Conservation (phyloP, 2,888 invertebrate species). For the Microchrysa polita region DNA sequence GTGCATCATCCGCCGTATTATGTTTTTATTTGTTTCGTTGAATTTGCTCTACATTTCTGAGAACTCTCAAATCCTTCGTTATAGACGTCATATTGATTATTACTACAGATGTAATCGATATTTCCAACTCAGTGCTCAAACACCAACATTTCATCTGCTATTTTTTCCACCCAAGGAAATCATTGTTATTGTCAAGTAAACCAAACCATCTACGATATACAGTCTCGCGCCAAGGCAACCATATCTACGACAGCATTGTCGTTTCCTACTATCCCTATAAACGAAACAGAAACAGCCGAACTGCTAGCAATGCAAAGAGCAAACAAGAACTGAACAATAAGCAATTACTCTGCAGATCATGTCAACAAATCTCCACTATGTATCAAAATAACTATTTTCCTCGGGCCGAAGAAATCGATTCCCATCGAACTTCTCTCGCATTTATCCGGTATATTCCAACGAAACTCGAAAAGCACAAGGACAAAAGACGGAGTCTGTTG, state of each 20-base stretch:
- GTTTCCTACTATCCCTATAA: slow-evolving; percentile 1
- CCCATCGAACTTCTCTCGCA: slow-evolving; percentile 9
- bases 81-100: no score
- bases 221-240: neutral
- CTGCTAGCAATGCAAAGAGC: slow-evolving; percentile 10
- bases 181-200: neutral
- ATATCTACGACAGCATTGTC: no score
- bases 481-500: slow-evolving; percentile 9
- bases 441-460: neutral
- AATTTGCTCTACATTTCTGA: no score
- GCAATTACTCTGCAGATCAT: slow-evolving; percentile 41
- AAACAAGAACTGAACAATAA: slow-evolving; percentile 43
- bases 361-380: slow-evolving; percentile 38
- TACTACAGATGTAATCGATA: no score
- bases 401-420: slow-evolving; percentile 31
- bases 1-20: no score
- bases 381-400: slow-evolving; percentile 28
- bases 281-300: neutral
- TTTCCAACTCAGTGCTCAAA: no score
- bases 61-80: no score
- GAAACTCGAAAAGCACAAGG: slow-evolving; percentile 3
- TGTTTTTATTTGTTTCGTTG: no score
- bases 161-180: no score
- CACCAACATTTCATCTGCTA: no score
- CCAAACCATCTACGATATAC: neutral